Conservation (phyloP, 2,113 vertebrate genomes). For the Erythrolamprus reginae region DNA sequence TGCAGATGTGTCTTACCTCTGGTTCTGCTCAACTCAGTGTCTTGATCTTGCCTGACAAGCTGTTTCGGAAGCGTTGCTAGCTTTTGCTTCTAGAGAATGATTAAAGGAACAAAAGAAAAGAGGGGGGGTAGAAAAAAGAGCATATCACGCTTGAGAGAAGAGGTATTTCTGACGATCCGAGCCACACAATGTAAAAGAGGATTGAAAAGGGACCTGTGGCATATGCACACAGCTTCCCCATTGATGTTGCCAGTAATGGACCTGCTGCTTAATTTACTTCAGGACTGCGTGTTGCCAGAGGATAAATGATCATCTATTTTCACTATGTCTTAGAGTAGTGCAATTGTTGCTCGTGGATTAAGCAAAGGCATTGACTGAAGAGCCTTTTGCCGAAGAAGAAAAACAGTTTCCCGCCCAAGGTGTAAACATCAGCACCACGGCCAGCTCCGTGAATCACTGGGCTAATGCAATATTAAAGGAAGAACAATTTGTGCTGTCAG, state of each 20-base stretch:
- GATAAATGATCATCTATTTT: neutral
- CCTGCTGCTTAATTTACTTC: constrained; percentile 24
- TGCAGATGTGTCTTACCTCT: neutral
- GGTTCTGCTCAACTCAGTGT: neutral
- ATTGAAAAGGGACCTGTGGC: constrained; percentile 16
- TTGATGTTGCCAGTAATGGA: constrained; percentile 15
- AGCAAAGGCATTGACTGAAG: constrained; percentile 30
- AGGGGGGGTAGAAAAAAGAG: neutral
- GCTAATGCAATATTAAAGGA: constrained; percentile 31
- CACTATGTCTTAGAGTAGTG: neutral
- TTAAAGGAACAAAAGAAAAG: neutral
- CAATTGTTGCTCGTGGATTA: neutral
- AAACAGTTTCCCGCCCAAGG: neutral
- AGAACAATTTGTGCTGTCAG: constrained; percentile 29
- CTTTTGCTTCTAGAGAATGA: neutral
- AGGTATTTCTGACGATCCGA: constrained; percentile 9
- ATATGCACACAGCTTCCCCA: constrained; percentile 11
- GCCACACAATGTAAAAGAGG: constrained; percentile 24
- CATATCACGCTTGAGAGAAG: neutral
- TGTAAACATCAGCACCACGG: neutral
- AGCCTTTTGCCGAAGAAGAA: constrained; percentile 25
- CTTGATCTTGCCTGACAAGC: neutral
- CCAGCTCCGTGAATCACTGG: constrained; percentile 22
- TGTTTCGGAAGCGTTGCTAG: neutral
- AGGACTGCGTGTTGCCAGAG: constrained; percentile 6